Percentiles rank a stretch among this genome's conserved stretches.
phyloP scores from a whole-genome alignment of 1,140 invertebrate species.

The Neodiprion lecontei region DNA sequence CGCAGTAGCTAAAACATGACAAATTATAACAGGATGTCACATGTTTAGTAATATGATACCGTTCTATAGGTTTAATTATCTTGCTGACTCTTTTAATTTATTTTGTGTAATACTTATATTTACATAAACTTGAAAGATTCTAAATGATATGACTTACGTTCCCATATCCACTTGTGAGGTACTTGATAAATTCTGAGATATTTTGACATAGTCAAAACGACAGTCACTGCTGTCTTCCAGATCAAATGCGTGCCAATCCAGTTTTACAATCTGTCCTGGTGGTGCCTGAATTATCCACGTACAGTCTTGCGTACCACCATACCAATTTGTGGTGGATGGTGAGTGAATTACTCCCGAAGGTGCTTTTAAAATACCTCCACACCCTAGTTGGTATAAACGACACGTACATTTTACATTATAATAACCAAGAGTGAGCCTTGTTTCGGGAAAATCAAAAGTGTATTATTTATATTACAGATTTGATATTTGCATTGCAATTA shows the following conservation, averaged over 20 bases:
- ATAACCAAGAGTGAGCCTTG: no score
- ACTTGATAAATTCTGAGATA: conserved; percentile 70
- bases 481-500: no score
- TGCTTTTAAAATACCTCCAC: conserved; percentile 74
- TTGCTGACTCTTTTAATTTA: no score
- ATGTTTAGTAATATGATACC: no score
- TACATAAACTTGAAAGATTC: no score
- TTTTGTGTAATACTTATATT: no score
- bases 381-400: conserved; percentile 58
- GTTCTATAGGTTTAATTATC: no score
- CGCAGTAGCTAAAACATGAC: conserved; percentile 72
- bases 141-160: conserved; percentile 49
- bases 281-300: conserved; percentile 82
- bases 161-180: conserved; percentile 52
- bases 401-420: no score
- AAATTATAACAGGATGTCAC: no score
- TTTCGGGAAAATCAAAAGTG: no score
- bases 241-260: conserved; percentile 78
- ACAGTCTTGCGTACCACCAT: conserved; percentile 72
- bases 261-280: conserved; percentile 71
- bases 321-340: conserved; percentile 59
- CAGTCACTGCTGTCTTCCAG: conserved; percentile 73
- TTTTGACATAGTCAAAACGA: conserved; percentile 74
- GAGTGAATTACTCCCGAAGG: conserved; percentile 65
- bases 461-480: no score